phyloP scores from a whole-genome alignment of 2,113 vertebrate species.

The Colinus virginianus region DNA sequence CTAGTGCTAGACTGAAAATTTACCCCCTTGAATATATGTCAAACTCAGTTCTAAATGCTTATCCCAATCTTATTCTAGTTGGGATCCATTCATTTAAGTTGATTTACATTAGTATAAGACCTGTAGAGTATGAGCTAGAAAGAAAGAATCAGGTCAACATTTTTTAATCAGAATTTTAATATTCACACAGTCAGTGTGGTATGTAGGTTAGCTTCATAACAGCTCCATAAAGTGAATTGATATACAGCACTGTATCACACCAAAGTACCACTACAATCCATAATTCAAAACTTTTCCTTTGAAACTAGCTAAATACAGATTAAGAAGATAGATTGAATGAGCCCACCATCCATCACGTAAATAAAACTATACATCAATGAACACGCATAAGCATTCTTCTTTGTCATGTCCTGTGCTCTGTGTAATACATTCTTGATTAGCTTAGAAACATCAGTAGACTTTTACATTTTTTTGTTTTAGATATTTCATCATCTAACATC shows the following conservation, averaged over 20 bases:
- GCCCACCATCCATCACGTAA: slow-evolving; percentile 15
- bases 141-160: slow-evolving; percentile 62
- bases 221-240: slow-evolving; percentile 49
- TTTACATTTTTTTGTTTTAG: not conserved
- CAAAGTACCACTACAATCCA: slow-evolving; percentile 3
- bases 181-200: slow-evolving; percentile 18
- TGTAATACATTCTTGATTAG: not conserved
- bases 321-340: slow-evolving; percentile 48
- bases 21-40: not conserved
- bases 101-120: slow-evolving; percentile 3
- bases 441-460: not conserved
- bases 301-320: slow-evolving; percentile 57
- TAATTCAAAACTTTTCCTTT: slow-evolving; percentile 66
- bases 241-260: slow-evolving; percentile 12
- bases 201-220: slow-evolving; percentile 65
- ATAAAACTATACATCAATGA: slow-evolving; percentile 48
- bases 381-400: not conserved
- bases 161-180: slow-evolving; percentile 65
- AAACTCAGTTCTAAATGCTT: not conserved
- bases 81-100: slow-evolving; percentile 40
- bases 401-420: not conserved
- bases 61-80: not conserved
- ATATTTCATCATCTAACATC: not conserved
- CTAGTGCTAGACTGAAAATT: not conserved
- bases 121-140: slow-evolving; percentile 27